A percentile compares a stretch with the other conserved stretches of the same genome.
phyloP scores from a whole-genome alignment of 2,797 vertebrate species.

The Danionella dracula region DNA sequence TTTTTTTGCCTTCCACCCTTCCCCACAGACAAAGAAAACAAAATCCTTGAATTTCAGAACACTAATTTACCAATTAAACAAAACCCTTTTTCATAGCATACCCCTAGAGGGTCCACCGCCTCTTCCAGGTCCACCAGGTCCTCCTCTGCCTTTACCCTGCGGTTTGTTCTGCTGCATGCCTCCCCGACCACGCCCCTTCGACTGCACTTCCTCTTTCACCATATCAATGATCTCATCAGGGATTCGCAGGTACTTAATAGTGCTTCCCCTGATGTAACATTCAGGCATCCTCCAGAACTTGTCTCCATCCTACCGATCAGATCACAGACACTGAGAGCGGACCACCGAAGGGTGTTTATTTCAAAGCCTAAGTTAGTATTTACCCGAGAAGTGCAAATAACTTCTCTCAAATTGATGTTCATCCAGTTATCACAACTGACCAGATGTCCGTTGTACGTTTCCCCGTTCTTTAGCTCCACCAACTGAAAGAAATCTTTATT shows the following conservation, averaged over 20 bases:
- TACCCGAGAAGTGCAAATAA: constrained; percentile 96
- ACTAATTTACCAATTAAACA: no score
- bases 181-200: constrained; percentile 88
- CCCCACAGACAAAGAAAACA: no score
- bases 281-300: constrained; percentile 99
- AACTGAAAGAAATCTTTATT: constrained; percentile 61
- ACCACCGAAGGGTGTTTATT: no score
- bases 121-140: constrained; percentile 72
- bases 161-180: constrained; percentile 92
- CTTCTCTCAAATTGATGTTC: constrained; percentile 97
- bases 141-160: constrained; percentile 82
- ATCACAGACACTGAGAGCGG: no score
- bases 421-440: constrained; percentile 99
- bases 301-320: constrained; percentile 82
- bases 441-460: constrained; percentile 95
- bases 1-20: no score
- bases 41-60: no score
- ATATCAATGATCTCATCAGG: constrained; percentile 97
- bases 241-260: constrained; percentile 96
- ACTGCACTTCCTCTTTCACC: constrained; percentile 96
- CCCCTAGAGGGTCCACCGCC: constrained; percentile 79
- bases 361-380: constrained; percentile 1
- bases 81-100: no score
- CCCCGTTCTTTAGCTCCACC: constrained; percentile 96
- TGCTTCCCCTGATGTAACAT: constrained; percentile 96